phyloP scores from a whole-genome alignment of 2,888 invertebrate species.

The Synergus japonicus region DNA sequence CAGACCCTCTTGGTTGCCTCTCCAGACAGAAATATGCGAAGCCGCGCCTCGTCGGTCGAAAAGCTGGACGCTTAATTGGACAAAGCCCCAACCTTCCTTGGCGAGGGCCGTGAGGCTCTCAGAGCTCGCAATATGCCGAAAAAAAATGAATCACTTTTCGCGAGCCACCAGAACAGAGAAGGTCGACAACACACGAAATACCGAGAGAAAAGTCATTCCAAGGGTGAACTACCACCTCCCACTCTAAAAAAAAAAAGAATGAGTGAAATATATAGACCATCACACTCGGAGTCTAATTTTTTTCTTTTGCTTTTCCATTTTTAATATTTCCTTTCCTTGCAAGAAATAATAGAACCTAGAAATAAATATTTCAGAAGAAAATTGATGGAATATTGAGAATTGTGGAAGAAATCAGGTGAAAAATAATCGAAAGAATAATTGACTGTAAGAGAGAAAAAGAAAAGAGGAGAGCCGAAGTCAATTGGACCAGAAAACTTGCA shows the following conservation, averaged over 20 bases:
- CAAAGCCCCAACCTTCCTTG: slow-evolving; percentile 74
- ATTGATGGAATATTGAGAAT: background rate
- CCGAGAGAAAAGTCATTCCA: background rate
- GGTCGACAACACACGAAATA: slow-evolving; percentile 51
- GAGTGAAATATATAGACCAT: background rate
- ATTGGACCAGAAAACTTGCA: slow-evolving; percentile 74
- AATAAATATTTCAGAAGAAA: background rate
- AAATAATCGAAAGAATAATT: slow-evolving; percentile 28
- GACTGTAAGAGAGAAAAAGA: slow-evolving; percentile 9
- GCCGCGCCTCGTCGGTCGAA: slow-evolving; percentile 68
- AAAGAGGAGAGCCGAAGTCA: slow-evolving; percentile 63
- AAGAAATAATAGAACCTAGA: background rate
- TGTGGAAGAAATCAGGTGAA: background rate
- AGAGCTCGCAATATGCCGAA: slow-evolving; percentile 72
- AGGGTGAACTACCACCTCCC: background rate
- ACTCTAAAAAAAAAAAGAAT: background rate
- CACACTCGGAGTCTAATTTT: background rate
- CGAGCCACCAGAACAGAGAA: slow-evolving; percentile 44
- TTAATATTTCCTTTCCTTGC: background rate
- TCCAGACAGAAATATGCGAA: slow-evolving; percentile 75
- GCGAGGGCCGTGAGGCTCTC: slow-evolving; percentile 66
- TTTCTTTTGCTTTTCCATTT: background rate
- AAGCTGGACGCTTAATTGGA: slow-evolving; percentile 77
- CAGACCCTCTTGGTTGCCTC: slow-evolving; percentile 61
- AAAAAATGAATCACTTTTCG: slow-evolving; percentile 70